phyloP scores from a whole-genome alignment of 2,113 vertebrate genomes.

The Podocnemis expansa region DNA sequence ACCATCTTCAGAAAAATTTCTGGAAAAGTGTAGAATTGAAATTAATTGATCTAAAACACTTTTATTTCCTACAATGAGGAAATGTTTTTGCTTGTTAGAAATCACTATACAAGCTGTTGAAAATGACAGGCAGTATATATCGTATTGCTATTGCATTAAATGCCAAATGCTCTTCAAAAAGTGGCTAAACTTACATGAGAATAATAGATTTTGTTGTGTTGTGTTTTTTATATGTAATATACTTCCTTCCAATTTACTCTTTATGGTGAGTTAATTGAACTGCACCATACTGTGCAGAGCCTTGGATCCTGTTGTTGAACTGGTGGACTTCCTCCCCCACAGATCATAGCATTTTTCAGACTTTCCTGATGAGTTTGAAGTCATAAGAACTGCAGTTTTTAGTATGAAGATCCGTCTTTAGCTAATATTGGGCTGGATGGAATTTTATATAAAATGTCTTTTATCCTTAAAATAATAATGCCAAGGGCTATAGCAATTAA shows the following conservation, averaged over 20 bases:
- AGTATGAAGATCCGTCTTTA: constrained; percentile 50
- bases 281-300: neutral
- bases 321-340: constrained; percentile 36
- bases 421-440: neutral
- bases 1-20: neutral
- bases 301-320: constrained; percentile 36
- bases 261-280: constrained; percentile 33
- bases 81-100: neutral
- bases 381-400: constrained; percentile 55
- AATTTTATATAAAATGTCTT: neutral
- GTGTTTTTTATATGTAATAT: neutral
- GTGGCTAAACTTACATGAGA: neutral
- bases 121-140: neutral
- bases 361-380: constrained; percentile 62
- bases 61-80: neutral
- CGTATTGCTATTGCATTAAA: constrained; percentile 12
- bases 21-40: neutral
- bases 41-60: neutral
- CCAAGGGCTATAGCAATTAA: constrained; percentile 21
- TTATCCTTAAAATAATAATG: neutral
- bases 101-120: neutral
- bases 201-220: neutral
- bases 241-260: constrained; percentile 27
- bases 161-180: constrained; percentile 7
- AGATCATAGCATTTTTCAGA: constrained; percentile 55